Evolutionary conservation across 2,888 invertebrate species (phyloP), one percentile per base, ranked within the genome.

Genomic region (Chrysolina oricalcia): DNA sequence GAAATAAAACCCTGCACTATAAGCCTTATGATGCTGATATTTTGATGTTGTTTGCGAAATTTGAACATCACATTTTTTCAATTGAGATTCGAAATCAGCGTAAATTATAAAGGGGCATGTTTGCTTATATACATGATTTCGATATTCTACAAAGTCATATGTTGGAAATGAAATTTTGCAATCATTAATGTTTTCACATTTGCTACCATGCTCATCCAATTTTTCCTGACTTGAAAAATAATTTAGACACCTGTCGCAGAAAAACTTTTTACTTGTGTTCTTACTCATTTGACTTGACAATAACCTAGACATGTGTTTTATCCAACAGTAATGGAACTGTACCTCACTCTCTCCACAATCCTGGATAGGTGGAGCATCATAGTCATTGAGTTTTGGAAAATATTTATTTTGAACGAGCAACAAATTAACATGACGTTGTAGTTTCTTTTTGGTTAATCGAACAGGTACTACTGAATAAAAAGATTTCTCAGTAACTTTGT

Each of bases 1-100:
- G 5, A 82, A 62, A 68, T 81, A 83, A 64, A n/a, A n/a, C n/a
- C n/a, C n/a, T n/a, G n/a, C n/a, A n/a, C 78, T 80, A 62, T 70
- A 81, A 2, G 81, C 75, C 21, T 70, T 64, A 77, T 82, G 82
- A 43, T 77, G n/a, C 21, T 77, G 78, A 59, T 74, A 63, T 46
- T 65, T 66, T 17, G 13, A 9, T 43, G 71, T 53, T 41, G 53
- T 48, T 10, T 10, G 15, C 43, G 10, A 13, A 15, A 15, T 43
- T 43, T 43, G 13, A 65, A 41, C 50, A 13, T 67, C 19, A 50
- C 6, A 50, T n/a, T 11, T 11, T 65, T 48, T 17, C 23, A 71
- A 41, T 8, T 35, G 11, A 21, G 72, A 78, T 73, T 80, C 81
- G 62, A 81, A 64, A 69, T 81, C 80, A 21, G 79, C 78, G 64